Conservation (phyloP, 2,797 vertebrate species). For the Otolemur crassicaudatus region DNA sequence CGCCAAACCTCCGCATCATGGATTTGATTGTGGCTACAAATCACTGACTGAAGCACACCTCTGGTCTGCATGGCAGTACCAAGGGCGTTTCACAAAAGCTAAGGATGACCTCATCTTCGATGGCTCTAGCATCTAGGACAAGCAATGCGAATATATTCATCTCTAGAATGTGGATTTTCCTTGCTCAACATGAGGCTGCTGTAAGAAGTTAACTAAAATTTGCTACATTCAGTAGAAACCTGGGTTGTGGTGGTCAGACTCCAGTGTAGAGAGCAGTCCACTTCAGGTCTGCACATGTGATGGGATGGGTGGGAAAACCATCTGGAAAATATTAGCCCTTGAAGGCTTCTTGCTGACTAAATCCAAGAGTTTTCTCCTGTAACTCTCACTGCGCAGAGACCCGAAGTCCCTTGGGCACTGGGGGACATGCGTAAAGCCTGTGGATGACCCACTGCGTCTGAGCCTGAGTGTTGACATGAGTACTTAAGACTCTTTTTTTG, state of each 20-base stretch:
- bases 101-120: neutral
- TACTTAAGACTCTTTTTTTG: neutral
- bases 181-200: neutral
- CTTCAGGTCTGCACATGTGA: neutral
- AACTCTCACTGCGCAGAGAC: neutral
- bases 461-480: neutral
- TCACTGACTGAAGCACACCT: neutral
- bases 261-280: neutral
- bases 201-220: neutral
- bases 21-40: neutral
- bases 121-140: neutral
- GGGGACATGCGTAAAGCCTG: neutral
- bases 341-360: conserved; percentile 19
- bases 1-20: neutral
- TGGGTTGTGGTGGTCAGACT: neutral
- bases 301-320: neutral
- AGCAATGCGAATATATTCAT: neutral
- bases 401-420: neutral
- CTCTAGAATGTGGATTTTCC: neutral
- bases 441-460: neutral
- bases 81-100: neutral
- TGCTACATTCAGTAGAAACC: neutral
- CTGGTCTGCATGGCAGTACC: neutral
- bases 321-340: neutral
- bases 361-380: neutral